Evolutionary conservation across 2,888 invertebrate genomes (phyloP).

Genomic region (Torymus tubicola): DNA sequence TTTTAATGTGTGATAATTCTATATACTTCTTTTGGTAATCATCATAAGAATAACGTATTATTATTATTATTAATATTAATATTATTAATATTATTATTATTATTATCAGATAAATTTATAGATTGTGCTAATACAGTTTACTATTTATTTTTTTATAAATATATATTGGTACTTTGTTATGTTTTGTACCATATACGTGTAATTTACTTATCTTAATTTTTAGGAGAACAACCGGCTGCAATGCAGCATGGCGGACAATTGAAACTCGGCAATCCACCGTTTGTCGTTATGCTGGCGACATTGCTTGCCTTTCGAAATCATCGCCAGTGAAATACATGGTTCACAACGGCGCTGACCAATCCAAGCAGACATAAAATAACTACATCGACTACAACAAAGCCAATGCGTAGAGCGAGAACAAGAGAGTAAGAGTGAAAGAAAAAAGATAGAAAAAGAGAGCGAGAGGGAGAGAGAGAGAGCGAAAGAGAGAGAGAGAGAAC

Average conservation of each 20-base stretch:
- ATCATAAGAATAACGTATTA: too few species aligned
- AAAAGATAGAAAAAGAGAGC: not conserved
- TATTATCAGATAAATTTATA: too few species aligned
- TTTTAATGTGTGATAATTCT: too few species aligned
- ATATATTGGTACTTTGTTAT: too few species aligned
- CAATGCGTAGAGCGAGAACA: not conserved
- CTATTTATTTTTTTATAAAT: too few species aligned
- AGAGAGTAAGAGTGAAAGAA: too few species aligned
- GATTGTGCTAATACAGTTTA: too few species aligned
- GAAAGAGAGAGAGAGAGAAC: not conserved
- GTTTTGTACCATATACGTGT: too few species aligned
- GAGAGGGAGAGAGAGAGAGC: not conserved
- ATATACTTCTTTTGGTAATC: too few species aligned
- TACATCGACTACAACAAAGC: not conserved
- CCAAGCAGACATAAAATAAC: not conserved
- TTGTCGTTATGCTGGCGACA: slow-evolving; percentile 84
- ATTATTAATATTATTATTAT: too few species aligned
- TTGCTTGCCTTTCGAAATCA: slow-evolving; percentile 78
- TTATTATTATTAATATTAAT: too few species aligned
- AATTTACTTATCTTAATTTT: slow-evolving; percentile 22
- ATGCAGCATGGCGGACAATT: slow-evolving; percentile 86
- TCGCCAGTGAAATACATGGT: slow-evolving; percentile 38
- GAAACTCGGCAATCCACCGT: slow-evolving; percentile 83
- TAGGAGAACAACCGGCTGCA: slow-evolving; percentile 91
- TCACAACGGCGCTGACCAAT: too few species aligned